A percentile compares a stretch with the other conserved stretches of the same genome.
Evolutionary conservation across 1,140 invertebrate species (phyloP).

Genomic region (Trialeurodes vaporariorum): DNA sequence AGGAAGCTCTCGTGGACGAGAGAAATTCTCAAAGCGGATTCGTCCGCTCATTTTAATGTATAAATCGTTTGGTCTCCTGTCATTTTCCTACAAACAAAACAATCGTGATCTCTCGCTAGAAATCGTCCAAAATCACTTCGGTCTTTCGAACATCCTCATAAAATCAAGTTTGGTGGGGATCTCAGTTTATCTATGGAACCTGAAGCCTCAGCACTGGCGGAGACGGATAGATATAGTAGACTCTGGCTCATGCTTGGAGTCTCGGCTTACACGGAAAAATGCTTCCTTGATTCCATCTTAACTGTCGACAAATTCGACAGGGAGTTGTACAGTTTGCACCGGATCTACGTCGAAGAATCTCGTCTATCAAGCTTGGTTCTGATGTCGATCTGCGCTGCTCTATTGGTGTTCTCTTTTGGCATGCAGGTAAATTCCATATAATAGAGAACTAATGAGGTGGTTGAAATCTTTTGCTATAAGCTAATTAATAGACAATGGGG

Average conservation of each 20-base stretch:
- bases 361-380: too few species aligned
- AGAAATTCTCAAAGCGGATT: not conserved
- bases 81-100: not conserved
- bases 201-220: not conserved
- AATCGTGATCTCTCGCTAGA: not conserved
- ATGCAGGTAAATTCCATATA: too few species aligned
- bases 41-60: not conserved
- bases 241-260: not conserved
- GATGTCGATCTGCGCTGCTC: too few species aligned
- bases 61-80: not conserved
- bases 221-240: not conserved
- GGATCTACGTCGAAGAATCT: too few species aligned
- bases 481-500: too few species aligned
- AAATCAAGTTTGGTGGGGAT: not conserved
- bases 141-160: not conserved
- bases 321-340: too few species aligned
- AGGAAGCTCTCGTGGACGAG: too few species aligned
- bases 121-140: not conserved
- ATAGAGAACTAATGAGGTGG: too few species aligned
- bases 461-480: too few species aligned
- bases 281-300: not conserved
- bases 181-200: not conserved
- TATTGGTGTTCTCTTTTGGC: too few species aligned
- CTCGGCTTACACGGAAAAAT: not conserved
- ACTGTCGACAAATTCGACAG: not conserved